Base-by-base conservation (phyloP, 2,113 vertebrate genomes). In the Gasterosteus aculeatus region DNA sequence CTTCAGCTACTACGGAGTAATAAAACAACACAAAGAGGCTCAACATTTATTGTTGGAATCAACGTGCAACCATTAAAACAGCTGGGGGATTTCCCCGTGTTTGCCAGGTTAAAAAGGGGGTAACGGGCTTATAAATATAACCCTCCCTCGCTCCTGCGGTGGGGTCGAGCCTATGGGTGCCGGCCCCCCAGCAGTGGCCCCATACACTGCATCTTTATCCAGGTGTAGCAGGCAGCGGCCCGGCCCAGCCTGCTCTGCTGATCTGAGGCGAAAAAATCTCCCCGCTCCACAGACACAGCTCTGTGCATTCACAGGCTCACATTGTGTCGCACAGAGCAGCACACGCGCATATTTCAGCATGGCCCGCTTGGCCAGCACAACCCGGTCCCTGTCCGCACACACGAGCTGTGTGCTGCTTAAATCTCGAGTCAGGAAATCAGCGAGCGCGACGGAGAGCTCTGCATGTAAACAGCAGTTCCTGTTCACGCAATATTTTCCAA, bases 291-390 rank as follows among this genome's bases (percentile, higher is more conserved):
- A 93, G 92, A 89, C 84, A 76, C 83, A 67, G 84, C 91, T 90
- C 89, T 93, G 90, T 93, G 85, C 90, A 78, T 87, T 88, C 75
- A 93, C 91, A 93, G 90, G 89, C 86, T 75, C 69, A 22, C 87
- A 92, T 93, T 93, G 90, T 93, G 89, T 87, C 33, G 81, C 84
- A 69, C 83, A 26, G 60, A 88, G 90, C 87, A 90, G 82, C 89
- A 84, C 92, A 90, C 89, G 90, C 91, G 90, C 91, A 92, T 92
- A 91, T 90, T 92, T 93, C 82, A 91, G 82, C 88, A 83, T 73
- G 82, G 84, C 33, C 41, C 83, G 87, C 90, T 86, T 68, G 68
- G 86, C 82, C 87, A 77, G 87, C 86, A 93, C 92, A 92, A 87
- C 86, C 67, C 67, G 10, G 82, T 69, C 83, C 87, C 92, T 91